Percentiles rank a stretch among this genome's conserved stretches.
Evolutionary conservation across 2,888 invertebrate species (phyloP).

Genomic region (Cistogaster globosa): DNA sequence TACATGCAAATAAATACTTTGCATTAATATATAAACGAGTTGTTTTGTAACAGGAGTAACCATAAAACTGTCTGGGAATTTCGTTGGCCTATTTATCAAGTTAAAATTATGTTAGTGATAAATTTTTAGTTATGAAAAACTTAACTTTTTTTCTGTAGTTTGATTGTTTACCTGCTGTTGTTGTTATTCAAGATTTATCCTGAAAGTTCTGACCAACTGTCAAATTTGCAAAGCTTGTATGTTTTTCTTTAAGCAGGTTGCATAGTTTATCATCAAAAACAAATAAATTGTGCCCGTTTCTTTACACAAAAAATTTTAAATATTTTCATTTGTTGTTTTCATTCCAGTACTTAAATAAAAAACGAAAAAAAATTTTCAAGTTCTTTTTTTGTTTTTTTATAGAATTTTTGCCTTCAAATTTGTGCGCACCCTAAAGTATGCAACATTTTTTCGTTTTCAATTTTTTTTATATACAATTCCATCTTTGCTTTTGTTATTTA

Average conservation of each 20-base stretch:
- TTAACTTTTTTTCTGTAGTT: neutral
- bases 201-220: neutral
- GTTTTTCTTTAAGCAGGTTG: neutral
- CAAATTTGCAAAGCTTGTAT: constrained; percentile 23
- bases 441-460: constrained; percentile 6
- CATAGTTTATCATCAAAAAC: neutral
- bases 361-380: neutral
- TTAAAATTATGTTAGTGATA: too few relatives aligned
- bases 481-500: neutral
- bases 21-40: too few relatives aligned
- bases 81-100: too few relatives aligned
- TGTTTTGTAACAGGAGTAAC: too few relatives aligned
- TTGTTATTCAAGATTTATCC: neutral
- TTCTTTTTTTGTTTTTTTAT: neutral
- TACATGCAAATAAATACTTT: too few relatives aligned
- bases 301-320: neutral
- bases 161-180: neutral
- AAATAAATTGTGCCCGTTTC: neutral
- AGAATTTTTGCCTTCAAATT: neutral
- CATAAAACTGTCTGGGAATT: too few relatives aligned
- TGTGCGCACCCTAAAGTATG: constrained; percentile 30
- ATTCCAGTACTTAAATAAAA: neutral
- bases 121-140: neutral
- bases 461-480: constrained; percentile 4
- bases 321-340: neutral